Evolutionary conservation across 92 coral and sea anemone genomes (phyloP).

Genomic region (Paragorgia papillata): DNA sequence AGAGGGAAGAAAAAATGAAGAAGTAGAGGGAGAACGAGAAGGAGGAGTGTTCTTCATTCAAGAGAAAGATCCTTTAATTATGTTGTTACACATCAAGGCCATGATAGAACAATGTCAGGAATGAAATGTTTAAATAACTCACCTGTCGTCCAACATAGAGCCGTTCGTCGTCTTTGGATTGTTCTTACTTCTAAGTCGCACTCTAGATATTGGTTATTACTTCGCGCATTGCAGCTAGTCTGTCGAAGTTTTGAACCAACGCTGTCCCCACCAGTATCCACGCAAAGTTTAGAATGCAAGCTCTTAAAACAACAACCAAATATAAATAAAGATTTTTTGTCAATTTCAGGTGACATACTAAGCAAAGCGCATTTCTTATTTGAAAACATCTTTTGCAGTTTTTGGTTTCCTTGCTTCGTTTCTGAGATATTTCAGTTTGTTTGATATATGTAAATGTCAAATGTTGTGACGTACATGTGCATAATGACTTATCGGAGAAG

Average conservation of each 20-base stretch:
- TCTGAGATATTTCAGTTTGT: no score
- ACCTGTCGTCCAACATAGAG: slow-evolving; percentile 90
- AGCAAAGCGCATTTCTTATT: no score
- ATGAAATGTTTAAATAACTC: not conserved
- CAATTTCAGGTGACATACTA: no score
- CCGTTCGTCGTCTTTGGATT: slow-evolving; percentile 79
- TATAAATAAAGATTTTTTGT: not conserved
- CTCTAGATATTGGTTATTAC: slow-evolving; percentile 91
- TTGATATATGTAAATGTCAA: no score
- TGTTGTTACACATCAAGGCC: not conserved
- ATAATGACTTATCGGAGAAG: no score
- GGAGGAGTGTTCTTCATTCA: no score
- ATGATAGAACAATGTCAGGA: not conserved
- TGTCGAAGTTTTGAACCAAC: slow-evolving; percentile 70
- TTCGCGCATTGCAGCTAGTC: slow-evolving; percentile 77
- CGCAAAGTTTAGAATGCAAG: slow-evolving; percentile 68
- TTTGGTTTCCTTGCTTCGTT: no score
- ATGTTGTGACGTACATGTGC: no score
- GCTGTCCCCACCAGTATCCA: slow-evolving; percentile 85
- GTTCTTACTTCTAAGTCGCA: slow-evolving; percentile 91
- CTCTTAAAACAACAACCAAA: slow-evolving; percentile 54
- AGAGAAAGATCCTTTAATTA: no score
- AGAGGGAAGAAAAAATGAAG: not conserved
- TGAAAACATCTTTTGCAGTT: no score
- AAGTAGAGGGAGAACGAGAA: not conserved